These are phyloP conservation scores for Lasiommata megera DNA, from an alignment of 2,888 invertebrate species.

Conservation along the genomic window DNA sequence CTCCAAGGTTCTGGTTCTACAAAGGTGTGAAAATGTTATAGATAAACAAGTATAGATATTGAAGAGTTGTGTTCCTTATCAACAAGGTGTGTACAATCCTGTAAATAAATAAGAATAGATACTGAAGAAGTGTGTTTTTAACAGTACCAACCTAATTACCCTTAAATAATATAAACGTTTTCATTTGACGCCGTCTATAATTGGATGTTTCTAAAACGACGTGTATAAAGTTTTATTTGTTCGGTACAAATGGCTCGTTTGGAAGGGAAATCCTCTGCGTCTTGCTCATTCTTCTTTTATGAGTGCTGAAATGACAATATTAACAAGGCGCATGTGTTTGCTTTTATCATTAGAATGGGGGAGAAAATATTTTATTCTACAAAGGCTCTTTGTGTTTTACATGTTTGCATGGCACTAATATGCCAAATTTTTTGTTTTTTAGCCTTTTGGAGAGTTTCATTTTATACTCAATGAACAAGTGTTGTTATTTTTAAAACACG, in stretches of 20 bases:
- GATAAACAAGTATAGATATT: no score
- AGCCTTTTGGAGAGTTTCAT: background rate
- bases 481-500: no score
- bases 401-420: background rate
- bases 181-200: constrained; percentile 6
- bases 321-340: constrained; percentile 5
- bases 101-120: no score
- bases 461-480: background rate
- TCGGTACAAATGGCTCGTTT: constrained; percentile 10
- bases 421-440: background rate
- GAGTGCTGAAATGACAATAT: constrained; percentile 5
- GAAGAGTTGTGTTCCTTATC: no score
- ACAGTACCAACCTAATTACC: background rate
- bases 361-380: background rate
- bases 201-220: constrained; percentile 8
- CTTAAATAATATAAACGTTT: constrained; percentile 4
- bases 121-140: no score
- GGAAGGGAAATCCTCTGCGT: constrained; percentile 7
- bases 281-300: constrained; percentile 13
- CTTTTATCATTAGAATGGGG: background rate
- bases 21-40: no score
- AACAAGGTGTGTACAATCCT: no score
- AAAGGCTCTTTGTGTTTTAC: background rate
- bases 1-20: no score
- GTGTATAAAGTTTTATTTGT: constrained; percentile 18